A percentile compares a stretch with the other conserved stretches of the same genome.
Evolutionary conservation across 2,113 vertebrate species (phyloP).

Genomic region (Campylorhamphus procurvoides): DNA sequence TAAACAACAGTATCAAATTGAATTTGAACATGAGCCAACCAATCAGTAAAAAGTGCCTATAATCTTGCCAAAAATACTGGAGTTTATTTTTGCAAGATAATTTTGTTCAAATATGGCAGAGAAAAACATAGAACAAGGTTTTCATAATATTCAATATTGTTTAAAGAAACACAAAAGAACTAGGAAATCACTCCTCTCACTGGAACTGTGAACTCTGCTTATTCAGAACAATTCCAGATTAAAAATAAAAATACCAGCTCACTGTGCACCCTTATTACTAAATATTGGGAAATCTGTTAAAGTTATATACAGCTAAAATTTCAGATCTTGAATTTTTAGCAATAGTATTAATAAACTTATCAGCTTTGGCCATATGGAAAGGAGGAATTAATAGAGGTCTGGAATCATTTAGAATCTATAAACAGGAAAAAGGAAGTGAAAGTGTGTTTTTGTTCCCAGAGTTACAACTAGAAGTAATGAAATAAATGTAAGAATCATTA

Average conservation of each 20-base stretch:
- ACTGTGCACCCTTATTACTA: background rate
- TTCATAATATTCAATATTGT: background rate
- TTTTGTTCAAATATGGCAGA: background rate
- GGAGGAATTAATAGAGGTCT: background rate
- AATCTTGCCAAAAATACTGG: background rate
- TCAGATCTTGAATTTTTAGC: background rate
- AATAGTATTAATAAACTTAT: background rate
- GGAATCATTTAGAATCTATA: background rate
- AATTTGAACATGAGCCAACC: background rate
- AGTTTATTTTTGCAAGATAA: background rate
- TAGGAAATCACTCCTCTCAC: background rate
- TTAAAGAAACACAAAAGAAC: background rate
- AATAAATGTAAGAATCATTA: conserved; percentile 11
- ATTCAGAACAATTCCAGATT: background rate
- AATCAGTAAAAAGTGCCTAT: background rate
- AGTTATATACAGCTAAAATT: background rate
- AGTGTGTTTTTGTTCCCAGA: background rate
- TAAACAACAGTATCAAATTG: background rate
- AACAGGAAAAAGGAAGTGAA: conserved; percentile 29
- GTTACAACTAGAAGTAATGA: background rate
- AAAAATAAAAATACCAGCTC: background rate
- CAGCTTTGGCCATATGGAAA: background rate
- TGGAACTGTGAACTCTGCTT: background rate
- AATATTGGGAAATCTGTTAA: background rate
- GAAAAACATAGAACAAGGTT: background rate